phyloP scores from a whole-genome alignment of 2,888 invertebrate genomes.

The Camponotus fellah region DNA sequence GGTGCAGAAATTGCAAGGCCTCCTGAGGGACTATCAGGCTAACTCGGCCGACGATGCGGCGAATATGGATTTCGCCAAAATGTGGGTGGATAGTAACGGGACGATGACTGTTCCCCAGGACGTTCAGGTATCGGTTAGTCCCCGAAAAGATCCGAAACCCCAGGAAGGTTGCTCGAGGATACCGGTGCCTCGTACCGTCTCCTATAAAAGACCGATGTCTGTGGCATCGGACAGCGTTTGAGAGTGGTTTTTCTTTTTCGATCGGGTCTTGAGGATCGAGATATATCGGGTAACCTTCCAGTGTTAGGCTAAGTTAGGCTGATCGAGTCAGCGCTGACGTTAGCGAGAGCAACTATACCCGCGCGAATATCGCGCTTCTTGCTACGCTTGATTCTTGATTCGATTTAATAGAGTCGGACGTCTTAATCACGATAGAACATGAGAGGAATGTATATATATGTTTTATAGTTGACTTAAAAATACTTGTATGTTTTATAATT shows the following conservation, averaged over 20 bases:
- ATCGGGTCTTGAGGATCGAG: background rate
- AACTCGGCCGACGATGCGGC: constrained; percentile 87
- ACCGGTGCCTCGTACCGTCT: constrained; percentile 85
- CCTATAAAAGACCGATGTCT: constrained; percentile 84
- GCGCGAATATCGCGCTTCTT: constrained; percentile 38
- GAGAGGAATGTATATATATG: background rate
- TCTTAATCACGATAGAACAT: background rate
- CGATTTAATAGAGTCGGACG: constrained; percentile 44
- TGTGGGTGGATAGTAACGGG: constrained; percentile 92
- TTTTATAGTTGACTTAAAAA: constrained; percentile 4
- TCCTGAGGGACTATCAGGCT: constrained; percentile 88
- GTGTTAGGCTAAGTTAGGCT: constrained; percentile 36
- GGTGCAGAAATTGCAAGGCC: constrained; percentile 91
- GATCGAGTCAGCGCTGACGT: constrained; percentile 16
- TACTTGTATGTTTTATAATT: background rate
- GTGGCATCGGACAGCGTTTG: constrained; percentile 83
- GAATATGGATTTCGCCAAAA: constrained; percentile 90
- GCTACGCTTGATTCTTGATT: constrained; percentile 49
- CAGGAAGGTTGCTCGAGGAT: constrained; percentile 87
- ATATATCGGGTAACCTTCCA: constrained; percentile 29
- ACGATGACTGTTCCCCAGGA: constrained; percentile 87
- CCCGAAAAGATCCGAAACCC: constrained; percentile 87
- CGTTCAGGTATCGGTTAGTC: constrained; percentile 85
- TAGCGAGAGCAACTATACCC: constrained; percentile 7
- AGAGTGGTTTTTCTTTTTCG: constrained; percentile 57